These are phyloP conservation scores for Lydus trimaculatus DNA, from an alignment of 2,888 invertebrate genomes.

Conservation along the genomic window DNA sequence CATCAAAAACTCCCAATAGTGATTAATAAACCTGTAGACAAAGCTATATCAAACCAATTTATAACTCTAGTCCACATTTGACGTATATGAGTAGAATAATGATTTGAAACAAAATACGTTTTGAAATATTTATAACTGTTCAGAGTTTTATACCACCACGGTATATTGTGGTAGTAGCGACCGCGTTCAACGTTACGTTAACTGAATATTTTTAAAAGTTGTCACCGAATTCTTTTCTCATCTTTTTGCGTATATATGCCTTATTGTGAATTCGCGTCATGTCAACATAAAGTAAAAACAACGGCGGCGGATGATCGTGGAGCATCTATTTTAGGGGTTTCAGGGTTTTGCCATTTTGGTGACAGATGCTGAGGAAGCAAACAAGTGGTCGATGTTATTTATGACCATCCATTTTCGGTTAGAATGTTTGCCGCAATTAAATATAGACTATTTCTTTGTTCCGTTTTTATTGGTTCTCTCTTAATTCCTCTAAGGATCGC, in stretches of 20 bases:
- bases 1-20: background rate
- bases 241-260: constrained; percentile 37
- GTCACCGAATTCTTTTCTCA: constrained; percentile 43
- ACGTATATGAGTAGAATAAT: constrained; percentile 15
- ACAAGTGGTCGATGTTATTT: constrained; percentile 60
- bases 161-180: constrained; percentile 35
- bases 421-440: constrained; percentile 52
- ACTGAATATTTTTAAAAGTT: constrained; percentile 42
- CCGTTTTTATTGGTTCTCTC: constrained; percentile 8
- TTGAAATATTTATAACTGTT: constrained; percentile 37
- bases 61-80: constrained; percentile 10
- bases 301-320: constrained; percentile 19
- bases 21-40: background rate
- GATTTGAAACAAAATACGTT: constrained; percentile 21
- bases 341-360: constrained; percentile 41
- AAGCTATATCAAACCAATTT: constrained; percentile 1
- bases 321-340: background rate
- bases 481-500: constrained; percentile 11
- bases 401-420: constrained; percentile 52
- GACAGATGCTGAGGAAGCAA: constrained; percentile 56
- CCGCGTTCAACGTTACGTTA: constrained; percentile 34
- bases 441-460: constrained; percentile 40
- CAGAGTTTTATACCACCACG: constrained; percentile 37
- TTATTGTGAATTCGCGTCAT: constrained; percentile 47
- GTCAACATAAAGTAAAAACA: constrained; percentile 41